Percentiles rank a stretch among this genome's conserved stretches.
These are phyloP conservation scores for Taurulus bubalis DNA, from an alignment of 2,113 vertebrate genomes.

Conservation along the genomic window DNA sequence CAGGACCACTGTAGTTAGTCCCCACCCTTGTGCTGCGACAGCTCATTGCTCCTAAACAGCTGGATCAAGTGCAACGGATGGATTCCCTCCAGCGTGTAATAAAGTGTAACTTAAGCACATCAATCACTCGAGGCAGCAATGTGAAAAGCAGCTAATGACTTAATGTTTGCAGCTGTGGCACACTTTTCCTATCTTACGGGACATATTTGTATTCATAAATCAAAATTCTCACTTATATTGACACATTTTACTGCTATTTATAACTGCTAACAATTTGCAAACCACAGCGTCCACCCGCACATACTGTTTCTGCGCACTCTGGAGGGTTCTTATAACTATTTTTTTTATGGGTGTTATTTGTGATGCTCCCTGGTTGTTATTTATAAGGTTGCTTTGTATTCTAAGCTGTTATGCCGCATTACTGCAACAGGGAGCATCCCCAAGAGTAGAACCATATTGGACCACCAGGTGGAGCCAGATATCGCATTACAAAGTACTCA, in stretches of 20 bases:
- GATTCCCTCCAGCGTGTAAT: neutral
- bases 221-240: neutral
- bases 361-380: conserved; percentile 6
- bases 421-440: neutral
- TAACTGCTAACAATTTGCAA: neutral
- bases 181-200: neutral
- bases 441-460: neutral
- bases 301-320: neutral
- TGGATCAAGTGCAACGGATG: neutral
- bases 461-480: conserved; percentile 22
- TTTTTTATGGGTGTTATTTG: neutral
- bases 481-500: neutral
- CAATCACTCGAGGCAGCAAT: conserved; percentile 3
- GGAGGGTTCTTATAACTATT: neutral
- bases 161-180: neutral
- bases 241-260: neutral
- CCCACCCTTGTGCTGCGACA: neutral
- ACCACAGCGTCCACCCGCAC: neutral
- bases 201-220: neutral
- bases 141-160: conserved; percentile 12
- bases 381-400: neutral
- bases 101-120: conserved; percentile 13
- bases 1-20: neutral
- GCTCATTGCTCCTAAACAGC: neutral
- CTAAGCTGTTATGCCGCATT: neutral